Conservation (phyloP, 2,797 vertebrate species). For the Cygnus olor region DNA sequence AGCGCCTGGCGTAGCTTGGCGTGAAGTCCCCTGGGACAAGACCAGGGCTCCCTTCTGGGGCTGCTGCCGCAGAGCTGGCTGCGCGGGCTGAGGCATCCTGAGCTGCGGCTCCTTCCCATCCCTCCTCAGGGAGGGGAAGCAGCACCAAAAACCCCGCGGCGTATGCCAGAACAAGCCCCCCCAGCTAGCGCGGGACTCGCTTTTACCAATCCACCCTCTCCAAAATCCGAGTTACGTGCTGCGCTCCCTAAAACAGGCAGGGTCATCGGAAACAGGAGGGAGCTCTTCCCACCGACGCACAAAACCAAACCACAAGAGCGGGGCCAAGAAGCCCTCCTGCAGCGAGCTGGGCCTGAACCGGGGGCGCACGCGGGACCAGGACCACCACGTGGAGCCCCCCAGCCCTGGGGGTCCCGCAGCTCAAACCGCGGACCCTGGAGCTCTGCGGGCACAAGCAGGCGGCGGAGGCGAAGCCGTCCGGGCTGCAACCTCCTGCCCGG, state of each 20-base stretch:
- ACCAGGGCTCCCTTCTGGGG: not conserved
- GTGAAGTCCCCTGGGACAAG: not conserved
- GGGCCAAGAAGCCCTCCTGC: not conserved
- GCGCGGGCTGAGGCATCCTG: fast-evolving
- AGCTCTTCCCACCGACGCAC: fast-evolving
- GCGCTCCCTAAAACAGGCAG: fast-evolving
- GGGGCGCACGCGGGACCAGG: too few species aligned
- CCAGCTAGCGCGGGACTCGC: fast-evolving
- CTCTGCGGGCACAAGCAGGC: too few species aligned
- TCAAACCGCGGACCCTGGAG: too few species aligned
- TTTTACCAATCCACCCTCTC: not conserved
- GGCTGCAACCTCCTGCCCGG: not conserved
- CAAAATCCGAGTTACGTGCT: fast-evolving
- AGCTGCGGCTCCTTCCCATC: fast-evolving
- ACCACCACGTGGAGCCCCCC: too few species aligned
- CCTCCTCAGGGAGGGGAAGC: not conserved
- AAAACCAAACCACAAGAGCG: not conserved
- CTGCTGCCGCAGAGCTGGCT: not conserved
- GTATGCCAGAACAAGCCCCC: not conserved
- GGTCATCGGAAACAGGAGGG: not conserved
- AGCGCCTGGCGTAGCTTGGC: fast-evolving
- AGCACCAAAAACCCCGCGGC: fast-evolving
- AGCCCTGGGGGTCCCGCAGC: fast-evolving
- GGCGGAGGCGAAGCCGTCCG: not conserved
- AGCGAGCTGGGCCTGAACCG: not conserved